Evolutionary conservation across 2,113 vertebrate species (phyloP), one percentile per base, ranked within the genome.

Genomic region (Pterophyllum scalare): DNA sequence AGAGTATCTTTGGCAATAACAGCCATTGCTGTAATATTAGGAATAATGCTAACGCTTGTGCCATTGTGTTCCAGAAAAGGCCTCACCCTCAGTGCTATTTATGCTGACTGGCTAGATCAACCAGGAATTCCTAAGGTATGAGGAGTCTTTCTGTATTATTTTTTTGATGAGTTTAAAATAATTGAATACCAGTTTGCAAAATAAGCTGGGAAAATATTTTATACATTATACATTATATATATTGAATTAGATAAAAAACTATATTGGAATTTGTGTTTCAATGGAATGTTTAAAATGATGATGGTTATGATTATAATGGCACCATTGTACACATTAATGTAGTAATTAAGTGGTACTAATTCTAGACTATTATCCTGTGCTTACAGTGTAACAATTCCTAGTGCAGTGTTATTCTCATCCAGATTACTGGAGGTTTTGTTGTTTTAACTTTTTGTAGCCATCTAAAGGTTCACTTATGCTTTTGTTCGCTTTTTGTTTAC

Each of bases 61-160:
- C 85, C 92, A 89, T 95, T 95, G 92, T 95, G 90, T 96, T 95
- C 1, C 94, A 99, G 98, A 92, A 94, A 92, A 83, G 96, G 91
- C n/a, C 90, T 99, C 88, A 97, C 97, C 83, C 94, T 98, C 61
- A 90, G 95, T 94, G 95, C 90, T 91, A 96, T 99, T 94, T 96
- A 96, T 89, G 91, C 94, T 87, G 95, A 96, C 75, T 99, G 98
- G 98, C 96, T 99, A 46, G 97, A 99, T 94, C 95, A 93, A 93
- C 95, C 97, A 0, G 97, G 97, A 93, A 96, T 98, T 93, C 97
- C 98, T 81, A 93, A 97, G 98, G 98, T 99, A 95, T 58, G 85
- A 81, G 49, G 31, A 77, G 52, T 54, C 67, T 59, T 80, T 80
- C 43, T 79, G 17, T 31, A 17, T 76, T 40, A 24, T 26, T 14